Evolutionary conservation across 23 tunicate genomes (phyloP).

Genomic region (Trididemnum clinides): DNA sequence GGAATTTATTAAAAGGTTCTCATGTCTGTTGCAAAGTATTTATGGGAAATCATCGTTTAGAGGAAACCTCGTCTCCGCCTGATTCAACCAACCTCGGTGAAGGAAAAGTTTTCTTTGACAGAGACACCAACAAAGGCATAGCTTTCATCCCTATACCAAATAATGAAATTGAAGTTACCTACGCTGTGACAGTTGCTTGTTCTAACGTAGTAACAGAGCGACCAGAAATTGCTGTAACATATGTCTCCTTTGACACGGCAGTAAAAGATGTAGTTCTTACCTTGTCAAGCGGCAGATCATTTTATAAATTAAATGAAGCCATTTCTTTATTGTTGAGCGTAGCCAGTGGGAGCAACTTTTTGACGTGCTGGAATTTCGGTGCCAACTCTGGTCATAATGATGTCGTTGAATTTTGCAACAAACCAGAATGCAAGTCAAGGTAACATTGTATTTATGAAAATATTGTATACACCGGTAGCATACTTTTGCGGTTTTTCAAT

Average conservation of each 20-base stretch:
- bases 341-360: constrained; percentile 41
- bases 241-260: background rate
- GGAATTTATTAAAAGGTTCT: constrained; percentile 58
- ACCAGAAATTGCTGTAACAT: constrained; percentile 1
- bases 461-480: too few species aligned
- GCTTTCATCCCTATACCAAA: constrained; percentile 34
- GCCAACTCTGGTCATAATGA: background rate
- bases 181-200: constrained; percentile 54
- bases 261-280: background rate
- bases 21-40: constrained; percentile 44
- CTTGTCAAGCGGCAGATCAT: background rate
- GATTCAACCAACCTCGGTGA: background rate
- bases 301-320: background rate
- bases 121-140: constrained; percentile 24
- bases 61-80: constrained; percentile 1
- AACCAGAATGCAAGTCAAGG: constrained; percentile 53
- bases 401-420: constrained; percentile 54
- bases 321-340: background rate
- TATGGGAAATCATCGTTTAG: constrained; percentile 34
- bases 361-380: constrained; percentile 45
- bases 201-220: constrained; percentile 58
- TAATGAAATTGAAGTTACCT: background rate
- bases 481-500: too few species aligned
- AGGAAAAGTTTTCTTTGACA: constrained; percentile 43
- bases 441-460: too few species aligned